Percentiles rank a stretch among this genome's conserved stretches.
These are phyloP conservation scores for Hippotragus niger DNA, from an alignment of 2,113 vertebrate species.

Conservation along the genomic window DNA sequence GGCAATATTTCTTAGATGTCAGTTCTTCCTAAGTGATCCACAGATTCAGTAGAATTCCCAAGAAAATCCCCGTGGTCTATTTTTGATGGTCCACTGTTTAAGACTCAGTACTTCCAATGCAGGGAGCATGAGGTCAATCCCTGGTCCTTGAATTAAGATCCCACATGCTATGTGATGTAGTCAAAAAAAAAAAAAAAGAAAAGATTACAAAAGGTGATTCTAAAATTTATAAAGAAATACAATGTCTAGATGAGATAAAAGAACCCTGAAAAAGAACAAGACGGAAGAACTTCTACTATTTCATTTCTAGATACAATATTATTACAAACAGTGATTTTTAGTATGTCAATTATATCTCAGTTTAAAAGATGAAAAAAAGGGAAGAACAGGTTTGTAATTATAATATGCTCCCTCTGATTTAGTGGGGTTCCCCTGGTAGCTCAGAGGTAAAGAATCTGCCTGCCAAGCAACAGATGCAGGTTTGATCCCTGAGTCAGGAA, in stretches of 20 bases:
- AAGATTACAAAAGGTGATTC: neutral
- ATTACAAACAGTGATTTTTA: neutral
- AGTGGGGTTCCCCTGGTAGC: accelerated
- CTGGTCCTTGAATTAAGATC: neutral
- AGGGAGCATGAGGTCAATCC: neutral
- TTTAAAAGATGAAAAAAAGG: neutral
- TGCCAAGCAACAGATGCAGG: neutral
- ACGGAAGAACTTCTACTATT: neutral
- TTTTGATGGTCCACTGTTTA: neutral
- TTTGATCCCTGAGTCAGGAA: neutral
- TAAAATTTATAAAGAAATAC: neutral
- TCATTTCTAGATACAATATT: neutral
- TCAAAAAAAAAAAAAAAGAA: neutral
- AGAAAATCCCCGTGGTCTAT: neutral
- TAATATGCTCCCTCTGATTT: neutral
- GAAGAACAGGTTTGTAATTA: neutral
- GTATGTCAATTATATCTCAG: neutral
- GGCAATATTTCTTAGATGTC: neutral
- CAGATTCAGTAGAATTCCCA: neutral
- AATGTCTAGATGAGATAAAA: neutral
- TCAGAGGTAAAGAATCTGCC: neutral
- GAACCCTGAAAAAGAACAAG: neutral
- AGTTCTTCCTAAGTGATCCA: neutral
- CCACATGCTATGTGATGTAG: neutral
- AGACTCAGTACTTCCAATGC: neutral